A percentile compares a stretch with the other conserved stretches of the same genome.
Conservation (phyloP, 2,888 invertebrate genomes). For the Dioctria linearis region DNA sequence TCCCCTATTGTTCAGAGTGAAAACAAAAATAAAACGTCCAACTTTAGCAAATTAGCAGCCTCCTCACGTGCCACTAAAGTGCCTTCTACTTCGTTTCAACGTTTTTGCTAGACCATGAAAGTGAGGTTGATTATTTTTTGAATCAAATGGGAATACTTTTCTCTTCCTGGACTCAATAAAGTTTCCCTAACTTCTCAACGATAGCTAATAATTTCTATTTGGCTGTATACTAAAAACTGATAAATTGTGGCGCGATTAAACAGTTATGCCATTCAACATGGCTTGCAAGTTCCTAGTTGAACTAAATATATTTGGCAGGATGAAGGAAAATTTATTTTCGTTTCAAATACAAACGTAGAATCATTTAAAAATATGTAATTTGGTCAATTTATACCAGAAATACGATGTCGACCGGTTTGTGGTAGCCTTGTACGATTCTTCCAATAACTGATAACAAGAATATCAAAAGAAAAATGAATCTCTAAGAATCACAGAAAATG, state of each 20-base stretch:
- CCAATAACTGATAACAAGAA: too few species aligned
- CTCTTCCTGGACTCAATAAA: background rate
- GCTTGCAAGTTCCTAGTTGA: background rate
- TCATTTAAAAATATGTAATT: too few species aligned
- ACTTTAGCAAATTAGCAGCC: slow-evolving; percentile 28
- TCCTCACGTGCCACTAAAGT: slow-evolving; percentile 43
- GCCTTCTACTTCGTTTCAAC: slow-evolving; percentile 40
- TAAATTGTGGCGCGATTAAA: background rate
- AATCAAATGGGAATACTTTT: background rate
- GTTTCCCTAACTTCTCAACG: background rate
- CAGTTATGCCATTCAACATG: background rate
- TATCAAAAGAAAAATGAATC: too few species aligned
- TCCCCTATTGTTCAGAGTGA: slow-evolving; percentile 12
- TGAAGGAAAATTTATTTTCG: too few species aligned
- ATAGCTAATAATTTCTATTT: background rate
- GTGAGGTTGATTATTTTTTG: background rate
- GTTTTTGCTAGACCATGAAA: slow-evolving; percentile 5
- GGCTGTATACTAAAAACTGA: background rate
- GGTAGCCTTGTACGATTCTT: too few species aligned
- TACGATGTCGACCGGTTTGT: too few species aligned
- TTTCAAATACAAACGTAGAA: too few species aligned
- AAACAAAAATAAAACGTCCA: background rate
- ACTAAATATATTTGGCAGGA: too few species aligned
- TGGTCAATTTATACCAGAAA: too few species aligned
- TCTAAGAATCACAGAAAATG: too few species aligned